A percentile compares a stretch with the other conserved stretches of the same genome.
These are phyloP conservation scores for Pyxicephalus adspersus DNA, from an alignment of 2,113 vertebrate genomes.

Conservation along the genomic window DNA sequence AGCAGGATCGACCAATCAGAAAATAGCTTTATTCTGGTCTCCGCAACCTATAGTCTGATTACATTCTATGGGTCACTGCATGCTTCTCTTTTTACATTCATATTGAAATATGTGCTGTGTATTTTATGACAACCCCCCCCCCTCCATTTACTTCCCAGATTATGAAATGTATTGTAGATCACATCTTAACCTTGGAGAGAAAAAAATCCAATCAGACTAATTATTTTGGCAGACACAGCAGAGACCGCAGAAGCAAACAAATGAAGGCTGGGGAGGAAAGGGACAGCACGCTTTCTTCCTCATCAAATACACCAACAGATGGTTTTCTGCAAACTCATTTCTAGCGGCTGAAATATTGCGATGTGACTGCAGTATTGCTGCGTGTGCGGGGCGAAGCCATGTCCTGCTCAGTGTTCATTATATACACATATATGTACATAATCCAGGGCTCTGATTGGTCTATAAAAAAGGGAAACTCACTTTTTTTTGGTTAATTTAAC, in stretches of 20 bases:
- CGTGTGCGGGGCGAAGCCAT: constrained; percentile 1
- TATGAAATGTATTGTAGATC: too few species aligned
- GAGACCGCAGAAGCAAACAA: constrained; percentile 18
- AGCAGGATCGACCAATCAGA: too few species aligned
- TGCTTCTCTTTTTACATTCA: too few species aligned
- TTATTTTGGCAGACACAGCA: constrained; percentile 25
- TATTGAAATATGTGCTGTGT: too few species aligned
- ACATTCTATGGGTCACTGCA: too few species aligned
- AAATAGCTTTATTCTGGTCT: too few species aligned
- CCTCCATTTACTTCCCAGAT: too few species aligned
- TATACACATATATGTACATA: neutral
- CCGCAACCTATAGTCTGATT: too few species aligned
- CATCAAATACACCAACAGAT: constrained; percentile 44
- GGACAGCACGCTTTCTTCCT: constrained; percentile 32
- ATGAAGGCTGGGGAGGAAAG: constrained; percentile 2
- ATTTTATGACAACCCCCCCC: too few species aligned
- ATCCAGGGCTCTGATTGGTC: too few species aligned
- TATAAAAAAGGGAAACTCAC: too few species aligned
- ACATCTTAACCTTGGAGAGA: neutral
- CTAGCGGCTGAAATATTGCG: constrained; percentile 33
- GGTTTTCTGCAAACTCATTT: constrained; percentile 39
- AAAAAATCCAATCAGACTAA: constrained; percentile 1
- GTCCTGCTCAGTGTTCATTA: neutral
- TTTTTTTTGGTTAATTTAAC: too few species aligned
- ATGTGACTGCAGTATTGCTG: constrained; percentile 37